Evolutionary conservation across 2,797 vertebrate species (phyloP).

Genomic region (Rhinella marina): DNA sequence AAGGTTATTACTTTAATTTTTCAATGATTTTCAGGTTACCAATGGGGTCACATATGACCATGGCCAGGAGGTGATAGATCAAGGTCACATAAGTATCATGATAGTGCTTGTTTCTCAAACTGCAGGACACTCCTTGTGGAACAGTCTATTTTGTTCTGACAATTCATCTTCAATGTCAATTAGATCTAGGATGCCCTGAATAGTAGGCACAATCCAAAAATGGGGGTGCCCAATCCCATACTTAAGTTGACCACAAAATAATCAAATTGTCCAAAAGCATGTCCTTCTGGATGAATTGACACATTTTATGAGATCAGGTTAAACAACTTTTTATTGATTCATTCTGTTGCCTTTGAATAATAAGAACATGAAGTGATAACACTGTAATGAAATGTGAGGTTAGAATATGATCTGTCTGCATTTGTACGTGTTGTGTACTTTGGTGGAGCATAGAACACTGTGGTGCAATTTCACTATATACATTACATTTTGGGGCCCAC

Average conservation of each 20-base stretch:
- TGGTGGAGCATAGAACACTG: not conserved
- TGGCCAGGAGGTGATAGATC: too few species aligned
- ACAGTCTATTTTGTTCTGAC: too few species aligned
- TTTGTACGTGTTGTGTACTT: not conserved
- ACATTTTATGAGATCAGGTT: not conserved
- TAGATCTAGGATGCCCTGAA: too few species aligned
- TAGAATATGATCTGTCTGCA: not conserved
- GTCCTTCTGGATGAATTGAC: not conserved
- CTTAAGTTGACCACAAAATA: not conserved
- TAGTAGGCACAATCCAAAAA: too few species aligned
- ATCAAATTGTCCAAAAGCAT: not conserved
- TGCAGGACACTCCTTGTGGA: too few species aligned
- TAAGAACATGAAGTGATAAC: not conserved
- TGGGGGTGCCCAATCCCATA: too few species aligned
- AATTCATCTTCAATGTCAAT: too few species aligned
- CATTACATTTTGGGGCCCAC: conserved; percentile 7
- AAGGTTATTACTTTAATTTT: too few species aligned
- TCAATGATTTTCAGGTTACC: too few species aligned
- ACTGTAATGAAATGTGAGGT: not conserved
- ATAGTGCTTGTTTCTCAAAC: too few species aligned
- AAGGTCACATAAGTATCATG: too few species aligned
- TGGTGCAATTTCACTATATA: conserved; percentile 3
- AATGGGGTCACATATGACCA: too few species aligned
- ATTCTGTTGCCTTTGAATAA: not conserved
- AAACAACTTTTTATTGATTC: not conserved